Evolutionary conservation across 2,888 invertebrate species (phyloP), one percentile per base, ranked within the genome.

Genomic region (Heteropelma amictum): DNA sequence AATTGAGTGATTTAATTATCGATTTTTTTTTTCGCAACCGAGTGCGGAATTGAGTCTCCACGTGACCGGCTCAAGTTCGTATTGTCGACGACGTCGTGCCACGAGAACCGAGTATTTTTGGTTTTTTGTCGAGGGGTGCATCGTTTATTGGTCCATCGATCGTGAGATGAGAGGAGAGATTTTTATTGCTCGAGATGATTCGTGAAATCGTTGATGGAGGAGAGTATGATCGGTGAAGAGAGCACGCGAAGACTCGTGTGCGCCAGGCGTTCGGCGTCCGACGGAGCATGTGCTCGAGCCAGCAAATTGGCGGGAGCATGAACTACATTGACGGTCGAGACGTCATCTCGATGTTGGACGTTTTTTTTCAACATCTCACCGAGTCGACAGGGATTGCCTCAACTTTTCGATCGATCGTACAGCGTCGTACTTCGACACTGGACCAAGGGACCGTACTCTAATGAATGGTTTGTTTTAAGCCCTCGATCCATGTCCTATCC

Each of bases 241-340:
- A 28, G 5, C 53, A 51, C 64, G 33, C 26, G 40, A 67, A 47
- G 54, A 53, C 19, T 19, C 7, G 26, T 7, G 28, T 42, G 38
- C 17, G 19, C 49, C 10, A 40, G 54, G 30, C 49, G 56, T 76
- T 58, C 70, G 21, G 51, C 58, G 17, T 72, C 80, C 81, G 81
- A 77, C 81, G 81, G 85, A 80, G 78, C 82, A 83, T 77, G 82
- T 81, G 81, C 80, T 73, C 77, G 47, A 77, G 58, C 60, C 49
- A 58, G 64, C 47, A 60, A 84, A 82, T 85, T 85, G 85, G 85
- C 84, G 84, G 85, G 85, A 85, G 79, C 61, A 14, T n/a, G 33
- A n/a, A n/a, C n/a, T n/a, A n/a, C 17, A 28, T 35, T 12, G 56
- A 72, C 45, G 26, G 40, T 49, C 54, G 30, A 71, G 68, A 56